Conservation (phyloP, 92 coral and sea anemone genomes). For the Zoanthus solanderi region DNA sequence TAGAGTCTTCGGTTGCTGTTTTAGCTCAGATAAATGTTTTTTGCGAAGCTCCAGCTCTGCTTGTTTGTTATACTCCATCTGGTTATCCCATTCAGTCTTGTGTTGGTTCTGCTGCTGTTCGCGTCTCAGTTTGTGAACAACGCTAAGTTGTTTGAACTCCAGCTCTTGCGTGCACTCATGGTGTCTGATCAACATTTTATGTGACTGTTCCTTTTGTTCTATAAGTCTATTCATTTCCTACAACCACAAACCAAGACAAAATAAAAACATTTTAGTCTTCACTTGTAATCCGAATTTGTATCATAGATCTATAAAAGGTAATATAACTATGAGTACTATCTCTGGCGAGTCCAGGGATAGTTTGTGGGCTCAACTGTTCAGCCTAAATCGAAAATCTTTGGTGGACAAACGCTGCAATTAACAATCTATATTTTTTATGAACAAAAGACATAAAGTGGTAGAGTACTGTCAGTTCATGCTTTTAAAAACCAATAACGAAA, state of each 20-base stretch:
- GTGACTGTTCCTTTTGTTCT: constrained; percentile 91
- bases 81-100: constrained; percentile 92
- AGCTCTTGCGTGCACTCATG: constrained; percentile 98
- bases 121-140: constrained; percentile 88
- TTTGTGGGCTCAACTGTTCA: no score
- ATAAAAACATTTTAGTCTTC: background rate
- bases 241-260: background rate
- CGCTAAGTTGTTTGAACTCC: constrained; percentile 90
- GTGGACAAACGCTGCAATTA: no score
- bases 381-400: no score
- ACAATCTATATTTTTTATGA: no score
- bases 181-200: constrained; percentile 92
- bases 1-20: constrained; percentile 97
- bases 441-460: no score
- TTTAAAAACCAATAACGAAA: no score
- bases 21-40: constrained; percentile 88
- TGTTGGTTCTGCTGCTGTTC: constrained; percentile 98
- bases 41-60: constrained; percentile 92
- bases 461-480: no score
- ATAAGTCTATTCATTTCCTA: constrained; percentile 97
- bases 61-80: constrained; percentile 96
- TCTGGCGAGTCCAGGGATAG: no score
- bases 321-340: no score
- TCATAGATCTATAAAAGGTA: no score
- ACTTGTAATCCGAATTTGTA: no score